These are phyloP conservation scores for Bolinopsis microptera DNA, from an alignment of 37 sponge, comb jelly and placozoan species.

Conservation along the genomic window DNA sequence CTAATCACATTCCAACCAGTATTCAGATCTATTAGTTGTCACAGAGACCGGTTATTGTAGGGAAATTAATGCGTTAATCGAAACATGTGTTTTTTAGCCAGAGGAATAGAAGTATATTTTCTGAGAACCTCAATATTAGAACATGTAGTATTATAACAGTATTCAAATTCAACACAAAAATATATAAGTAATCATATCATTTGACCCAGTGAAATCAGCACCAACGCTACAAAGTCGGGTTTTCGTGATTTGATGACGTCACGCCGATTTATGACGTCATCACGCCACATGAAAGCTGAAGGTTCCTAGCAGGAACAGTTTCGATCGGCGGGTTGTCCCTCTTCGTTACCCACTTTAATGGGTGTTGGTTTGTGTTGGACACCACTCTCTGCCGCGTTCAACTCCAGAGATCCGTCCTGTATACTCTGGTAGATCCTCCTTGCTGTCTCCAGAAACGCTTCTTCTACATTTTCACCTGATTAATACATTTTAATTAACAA, in stretches of 20 bases:
- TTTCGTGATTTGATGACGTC: background rate
- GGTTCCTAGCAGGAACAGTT: conserved; percentile 43
- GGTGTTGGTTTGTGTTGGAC: conserved; percentile 83
- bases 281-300: too few species aligned
- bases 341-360: conserved; percentile 21
- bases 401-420: conserved; percentile 91
- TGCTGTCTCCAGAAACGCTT: conserved; percentile 98
- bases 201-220: background rate
- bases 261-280: too few species aligned
- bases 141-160: background rate
- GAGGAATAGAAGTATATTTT: too few species aligned
- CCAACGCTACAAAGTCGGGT: background rate
- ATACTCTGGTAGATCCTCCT: conserved; percentile 98
- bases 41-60: too few species aligned
- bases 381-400: conserved; percentile 95
- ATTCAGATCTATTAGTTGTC: too few species aligned
- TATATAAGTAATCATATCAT: background rate
- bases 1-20: too few species aligned
- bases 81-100: too few species aligned
- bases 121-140: background rate
- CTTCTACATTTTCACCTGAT: conserved; percentile 98
- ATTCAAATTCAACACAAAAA: background rate
- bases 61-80: too few species aligned
- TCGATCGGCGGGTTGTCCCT: background rate
- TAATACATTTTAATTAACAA: background rate